phyloP scores from a whole-genome alignment of 2,797 vertebrate genomes.

The Cryptoprocta ferox region DNA sequence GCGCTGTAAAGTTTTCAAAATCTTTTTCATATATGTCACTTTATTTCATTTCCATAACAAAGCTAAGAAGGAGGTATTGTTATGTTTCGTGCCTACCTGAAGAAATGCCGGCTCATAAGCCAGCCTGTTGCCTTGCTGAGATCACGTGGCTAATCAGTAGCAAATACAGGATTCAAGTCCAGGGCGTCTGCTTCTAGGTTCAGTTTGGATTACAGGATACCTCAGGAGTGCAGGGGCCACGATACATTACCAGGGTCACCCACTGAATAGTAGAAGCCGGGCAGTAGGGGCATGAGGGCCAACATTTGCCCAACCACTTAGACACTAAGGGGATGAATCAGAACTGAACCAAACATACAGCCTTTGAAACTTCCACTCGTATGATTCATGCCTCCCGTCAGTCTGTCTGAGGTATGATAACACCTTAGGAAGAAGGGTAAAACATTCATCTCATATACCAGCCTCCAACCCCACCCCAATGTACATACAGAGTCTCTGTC shows the following conservation, averaged over 20 bases:
- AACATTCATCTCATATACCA: neutral
- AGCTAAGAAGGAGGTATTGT: neutral
- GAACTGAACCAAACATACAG: neutral
- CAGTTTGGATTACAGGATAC: neutral
- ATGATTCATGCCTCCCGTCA: neutral
- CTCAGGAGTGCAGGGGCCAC: neutral
- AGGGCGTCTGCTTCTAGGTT: neutral
- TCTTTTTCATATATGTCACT: neutral
- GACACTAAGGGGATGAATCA: neutral
- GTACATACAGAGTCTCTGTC: neutral
- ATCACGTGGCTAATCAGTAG: neutral
- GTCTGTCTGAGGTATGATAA: neutral
- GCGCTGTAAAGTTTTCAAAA: neutral
- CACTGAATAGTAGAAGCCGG: neutral
- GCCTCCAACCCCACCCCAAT: neutral
- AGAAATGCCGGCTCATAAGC: neutral
- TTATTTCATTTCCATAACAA: slow-evolving; percentile 18
- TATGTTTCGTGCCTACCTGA: neutral
- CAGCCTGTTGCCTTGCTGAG: neutral
- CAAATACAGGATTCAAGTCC: neutral
- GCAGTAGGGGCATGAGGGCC: too few species aligned
- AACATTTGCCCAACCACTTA: neutral
- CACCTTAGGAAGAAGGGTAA: neutral
- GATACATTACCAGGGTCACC: neutral
- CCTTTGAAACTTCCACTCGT: neutral